Conservation (phyloP, 2,797 vertebrate species). For the Epinephelus coioides region DNA sequence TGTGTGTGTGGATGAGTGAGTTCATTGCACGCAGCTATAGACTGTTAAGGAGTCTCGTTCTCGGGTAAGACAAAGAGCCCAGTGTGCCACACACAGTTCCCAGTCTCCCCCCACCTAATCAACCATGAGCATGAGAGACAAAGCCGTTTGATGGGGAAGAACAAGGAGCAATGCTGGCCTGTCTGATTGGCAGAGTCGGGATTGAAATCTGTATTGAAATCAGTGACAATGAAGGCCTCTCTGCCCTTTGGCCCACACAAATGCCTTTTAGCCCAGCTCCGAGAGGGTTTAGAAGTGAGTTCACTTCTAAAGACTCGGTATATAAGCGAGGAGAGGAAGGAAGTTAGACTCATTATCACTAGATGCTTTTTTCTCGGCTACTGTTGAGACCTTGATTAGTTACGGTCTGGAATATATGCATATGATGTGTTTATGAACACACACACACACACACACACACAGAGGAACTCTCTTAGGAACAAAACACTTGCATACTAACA, state of each 20-base stretch:
- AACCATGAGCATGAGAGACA: constrained; percentile 80
- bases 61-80: constrained; percentile 75
- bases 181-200: constrained; percentile 76
- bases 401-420: constrained; percentile 76
- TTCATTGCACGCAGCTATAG: constrained; percentile 72
- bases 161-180: constrained; percentile 55
- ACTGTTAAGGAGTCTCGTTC: constrained; percentile 76
- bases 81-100: constrained; percentile 77
- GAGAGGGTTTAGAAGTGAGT: constrained; percentile 48
- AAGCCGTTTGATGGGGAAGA: constrained; percentile 75
- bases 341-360: constrained; percentile 60
- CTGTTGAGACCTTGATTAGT: constrained; percentile 65
- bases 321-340: constrained; percentile 44
- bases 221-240: constrained; percentile 69
- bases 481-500: constrained; percentile 18
- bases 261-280: constrained; percentile 70
- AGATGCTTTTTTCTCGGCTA: constrained; percentile 31
- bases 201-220: constrained; percentile 76
- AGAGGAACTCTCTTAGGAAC: neutral
- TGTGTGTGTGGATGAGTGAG: constrained; percentile 45
- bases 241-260: constrained; percentile 70
- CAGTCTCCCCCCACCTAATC: constrained; percentile 80
- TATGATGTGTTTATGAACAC: constrained; percentile 54
- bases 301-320: constrained; percentile 28
- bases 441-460: neutral